These are phyloP conservation scores for Danaus chrysippus DNA, from an alignment of 2,888 invertebrate genomes.

Conservation along the genomic window DNA sequence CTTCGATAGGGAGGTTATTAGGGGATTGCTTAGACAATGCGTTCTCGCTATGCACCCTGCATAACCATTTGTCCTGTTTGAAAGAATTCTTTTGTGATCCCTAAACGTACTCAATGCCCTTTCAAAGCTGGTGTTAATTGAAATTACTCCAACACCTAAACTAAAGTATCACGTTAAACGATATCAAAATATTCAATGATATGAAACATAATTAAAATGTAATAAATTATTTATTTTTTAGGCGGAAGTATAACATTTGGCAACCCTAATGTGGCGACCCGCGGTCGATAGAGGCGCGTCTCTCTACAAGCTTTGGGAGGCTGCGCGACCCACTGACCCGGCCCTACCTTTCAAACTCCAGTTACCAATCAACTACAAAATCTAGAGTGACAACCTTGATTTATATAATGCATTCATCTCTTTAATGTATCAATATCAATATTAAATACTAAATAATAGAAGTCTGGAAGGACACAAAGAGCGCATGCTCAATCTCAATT, in stretches of 20 bases:
- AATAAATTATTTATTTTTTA: background rate
- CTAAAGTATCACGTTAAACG: too few species aligned
- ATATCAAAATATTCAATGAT: too few species aligned
- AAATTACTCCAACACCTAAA: too few species aligned
- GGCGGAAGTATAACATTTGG: slow-evolving; percentile 31
- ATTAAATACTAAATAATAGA: slow-evolving; percentile 34
- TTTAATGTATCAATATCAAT: slow-evolving; percentile 24
- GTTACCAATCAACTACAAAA: slow-evolving; percentile 23
- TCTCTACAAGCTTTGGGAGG: slow-evolving; percentile 69
- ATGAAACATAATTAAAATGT: too few species aligned
- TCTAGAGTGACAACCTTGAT: slow-evolving; percentile 46
- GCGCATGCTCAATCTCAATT: slow-evolving; percentile 44
- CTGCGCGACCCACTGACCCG: slow-evolving; percentile 84
- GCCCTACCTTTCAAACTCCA: slow-evolving; percentile 47
- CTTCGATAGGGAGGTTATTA: slow-evolving; percentile 30
- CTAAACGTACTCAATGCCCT: too few species aligned
- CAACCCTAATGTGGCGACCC: slow-evolving; percentile 64
- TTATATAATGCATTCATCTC: slow-evolving; percentile 42
- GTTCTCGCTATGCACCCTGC: slow-evolving; percentile 16
- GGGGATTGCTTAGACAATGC: slow-evolving; percentile 28
- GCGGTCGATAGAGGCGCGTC: slow-evolving; percentile 78
- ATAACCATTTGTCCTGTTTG: background rate
- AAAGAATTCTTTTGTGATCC: too few species aligned
- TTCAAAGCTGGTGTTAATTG: too few species aligned
- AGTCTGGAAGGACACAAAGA: slow-evolving; percentile 42